Percentiles rank a stretch among this genome's conserved stretches.
Conservation (phyloP, 2,888 invertebrate species). For the Imbricaverruca yamaguchii region DNA sequence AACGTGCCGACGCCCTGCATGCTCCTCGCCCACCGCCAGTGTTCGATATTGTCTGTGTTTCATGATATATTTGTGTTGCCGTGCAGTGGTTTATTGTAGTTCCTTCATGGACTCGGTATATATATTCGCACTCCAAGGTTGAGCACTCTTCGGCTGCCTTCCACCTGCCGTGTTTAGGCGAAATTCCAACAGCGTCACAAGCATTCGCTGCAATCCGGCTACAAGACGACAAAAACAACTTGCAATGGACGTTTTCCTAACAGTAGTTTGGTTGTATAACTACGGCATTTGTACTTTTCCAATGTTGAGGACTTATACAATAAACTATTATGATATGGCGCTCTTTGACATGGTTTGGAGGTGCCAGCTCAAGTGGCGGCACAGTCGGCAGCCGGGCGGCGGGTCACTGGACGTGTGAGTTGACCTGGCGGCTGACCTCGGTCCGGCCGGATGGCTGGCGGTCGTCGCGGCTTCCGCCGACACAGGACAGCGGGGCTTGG, state of each 20-base stretch:
- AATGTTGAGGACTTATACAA: conserved; percentile 53
- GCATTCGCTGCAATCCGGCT: background rate
- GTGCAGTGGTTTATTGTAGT: conserved; percentile 19
- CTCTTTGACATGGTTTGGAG: background rate
- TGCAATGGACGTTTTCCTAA: conserved; percentile 27
- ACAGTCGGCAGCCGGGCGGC: too few species aligned
- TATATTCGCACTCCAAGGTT: conserved; percentile 1
- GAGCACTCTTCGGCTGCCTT: conserved; percentile 12
- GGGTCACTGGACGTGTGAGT: too few species aligned
- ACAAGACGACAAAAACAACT: background rate
- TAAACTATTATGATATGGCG: conserved; percentile 43
- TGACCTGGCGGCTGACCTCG: too few species aligned
- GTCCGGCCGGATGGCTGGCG: too few species aligned
- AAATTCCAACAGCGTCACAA: background rate
- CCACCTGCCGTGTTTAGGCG: background rate
- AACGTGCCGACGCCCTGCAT: background rate
- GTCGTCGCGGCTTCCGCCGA: too few species aligned
- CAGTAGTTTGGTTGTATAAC: conserved; percentile 43
- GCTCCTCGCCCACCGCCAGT: background rate
- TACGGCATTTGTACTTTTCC: conserved; percentile 57
- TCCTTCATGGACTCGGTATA: background rate
- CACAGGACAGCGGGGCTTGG: too few species aligned
- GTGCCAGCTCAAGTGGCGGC: too few species aligned
- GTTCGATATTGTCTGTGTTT: conserved; percentile 12
- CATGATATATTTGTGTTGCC: conserved; percentile 1